These are phyloP conservation scores for Perccottus glenii DNA, from an alignment of 2,113 vertebrate species.

Conservation along the genomic window DNA sequence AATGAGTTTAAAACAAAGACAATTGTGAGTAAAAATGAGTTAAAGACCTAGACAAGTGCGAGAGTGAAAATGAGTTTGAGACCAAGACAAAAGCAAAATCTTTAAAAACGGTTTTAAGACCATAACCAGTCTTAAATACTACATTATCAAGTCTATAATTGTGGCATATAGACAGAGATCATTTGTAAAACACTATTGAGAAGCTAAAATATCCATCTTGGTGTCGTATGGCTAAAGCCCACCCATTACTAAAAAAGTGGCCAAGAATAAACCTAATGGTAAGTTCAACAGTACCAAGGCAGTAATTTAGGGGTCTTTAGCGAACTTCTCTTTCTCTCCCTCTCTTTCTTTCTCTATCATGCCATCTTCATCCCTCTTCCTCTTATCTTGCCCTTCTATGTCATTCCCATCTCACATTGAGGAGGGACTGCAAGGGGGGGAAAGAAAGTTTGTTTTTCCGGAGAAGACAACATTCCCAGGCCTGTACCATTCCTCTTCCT, in stretches of 20 bases:
- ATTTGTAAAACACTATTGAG: too few species aligned
- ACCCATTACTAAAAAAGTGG: neutral
- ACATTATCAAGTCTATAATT: too few species aligned
- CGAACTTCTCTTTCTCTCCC: slow-evolving; percentile 8
- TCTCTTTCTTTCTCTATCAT: slow-evolving; percentile 20
- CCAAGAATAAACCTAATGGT: neutral
- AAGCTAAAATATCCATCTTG: too few species aligned
- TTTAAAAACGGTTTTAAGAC: too few species aligned
- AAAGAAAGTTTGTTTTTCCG: slow-evolving; percentile 68
- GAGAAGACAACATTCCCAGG: slow-evolving; percentile 76
- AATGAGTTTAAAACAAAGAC: too few species aligned
- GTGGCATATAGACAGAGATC: too few species aligned
- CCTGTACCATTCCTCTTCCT: slow-evolving; percentile 64
- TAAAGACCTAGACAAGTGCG: too few species aligned
- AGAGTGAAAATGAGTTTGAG: too few species aligned
- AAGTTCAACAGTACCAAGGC: neutral
- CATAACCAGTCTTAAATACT: too few species aligned
- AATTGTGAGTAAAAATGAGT: too few species aligned
- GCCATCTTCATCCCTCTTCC: slow-evolving; percentile 28
- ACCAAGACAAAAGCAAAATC: too few species aligned
- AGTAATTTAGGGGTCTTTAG: neutral
- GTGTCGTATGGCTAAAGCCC: too few species aligned
- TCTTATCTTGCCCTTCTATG: slow-evolving; percentile 47
- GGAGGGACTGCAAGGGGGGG: slow-evolving; percentile 27
- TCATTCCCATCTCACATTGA: slow-evolving; percentile 36